phyloP scores from a whole-genome alignment of 2,113 vertebrate species.

The Centropus bengalensis region DNA sequence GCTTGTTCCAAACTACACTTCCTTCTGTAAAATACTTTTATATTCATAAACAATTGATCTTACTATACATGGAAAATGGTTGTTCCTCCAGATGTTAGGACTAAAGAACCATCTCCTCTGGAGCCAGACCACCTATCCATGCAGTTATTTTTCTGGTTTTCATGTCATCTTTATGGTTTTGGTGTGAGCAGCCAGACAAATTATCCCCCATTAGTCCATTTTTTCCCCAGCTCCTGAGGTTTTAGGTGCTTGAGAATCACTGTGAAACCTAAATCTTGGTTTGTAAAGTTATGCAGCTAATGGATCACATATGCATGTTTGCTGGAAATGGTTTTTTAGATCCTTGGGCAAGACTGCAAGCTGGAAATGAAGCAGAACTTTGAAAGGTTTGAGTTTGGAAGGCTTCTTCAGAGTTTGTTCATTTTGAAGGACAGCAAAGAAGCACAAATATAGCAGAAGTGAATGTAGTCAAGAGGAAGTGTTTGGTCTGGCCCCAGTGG shows the following conservation, averaged over 20 bases:
- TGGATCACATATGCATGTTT: background rate
- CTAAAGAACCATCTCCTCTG: background rate
- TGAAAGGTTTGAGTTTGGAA: background rate
- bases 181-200: background rate
- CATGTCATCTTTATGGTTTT: background rate
- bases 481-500: background rate
- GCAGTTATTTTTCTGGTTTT: background rate
- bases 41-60: background rate
- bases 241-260: background rate
- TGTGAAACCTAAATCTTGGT: background rate
- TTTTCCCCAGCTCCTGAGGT: background rate
- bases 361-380: background rate
- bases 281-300: background rate
- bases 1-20: background rate
- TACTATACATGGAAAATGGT: background rate
- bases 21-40: background rate
- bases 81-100: background rate
- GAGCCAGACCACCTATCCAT: background rate
- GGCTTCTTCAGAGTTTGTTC: background rate
- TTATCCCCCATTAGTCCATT: background rate
- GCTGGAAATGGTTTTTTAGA: background rate
- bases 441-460: background rate
- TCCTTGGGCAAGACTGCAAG: background rate
- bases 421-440: background rate
- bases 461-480: background rate